These are phyloP conservation scores for Argyresthia goedartella DNA, from an alignment of 2,888 invertebrate species.

Conservation along the genomic window DNA sequence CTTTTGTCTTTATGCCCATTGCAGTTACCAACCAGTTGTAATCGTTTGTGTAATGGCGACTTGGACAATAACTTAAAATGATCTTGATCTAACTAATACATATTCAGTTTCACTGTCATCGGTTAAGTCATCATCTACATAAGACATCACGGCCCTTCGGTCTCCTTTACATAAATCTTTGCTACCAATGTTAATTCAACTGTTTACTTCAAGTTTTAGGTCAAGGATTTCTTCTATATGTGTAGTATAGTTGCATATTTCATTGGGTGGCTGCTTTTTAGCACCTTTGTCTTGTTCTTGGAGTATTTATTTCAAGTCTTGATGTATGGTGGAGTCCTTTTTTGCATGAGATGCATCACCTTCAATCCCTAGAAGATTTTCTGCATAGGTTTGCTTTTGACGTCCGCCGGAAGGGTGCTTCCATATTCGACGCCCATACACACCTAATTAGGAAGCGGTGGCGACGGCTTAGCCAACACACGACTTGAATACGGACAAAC, in stretches of 20 bases:
- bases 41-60: no score
- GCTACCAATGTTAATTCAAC: slow-evolving; percentile 13
- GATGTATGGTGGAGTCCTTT: neutral
- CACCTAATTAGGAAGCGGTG: slow-evolving; percentile 27
- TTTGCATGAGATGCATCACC: neutral
- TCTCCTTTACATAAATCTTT: slow-evolving; percentile 11
- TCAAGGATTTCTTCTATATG: slow-evolving; percentile 22
- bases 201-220: slow-evolving; percentile 25
- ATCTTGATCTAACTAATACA: neutral
- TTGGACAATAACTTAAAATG: no score
- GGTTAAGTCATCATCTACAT: slow-evolving; percentile 1
- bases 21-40: no score
- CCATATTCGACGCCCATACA: slow-evolving; percentile 29
- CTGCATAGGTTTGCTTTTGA: slow-evolving; percentile 17
- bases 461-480: slow-evolving; percentile 35
- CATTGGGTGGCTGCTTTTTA: neutral
- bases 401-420: slow-evolving; percentile 44
- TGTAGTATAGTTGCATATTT: neutral
- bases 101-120: neutral
- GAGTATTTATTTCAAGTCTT: neutral
- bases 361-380: neutral
- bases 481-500: slow-evolving; percentile 19
- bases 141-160: neutral
- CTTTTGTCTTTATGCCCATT: no score
- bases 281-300: neutral